Base-by-base conservation (phyloP, 2,888 invertebrate species). In the Allacma fusca region DNA sequence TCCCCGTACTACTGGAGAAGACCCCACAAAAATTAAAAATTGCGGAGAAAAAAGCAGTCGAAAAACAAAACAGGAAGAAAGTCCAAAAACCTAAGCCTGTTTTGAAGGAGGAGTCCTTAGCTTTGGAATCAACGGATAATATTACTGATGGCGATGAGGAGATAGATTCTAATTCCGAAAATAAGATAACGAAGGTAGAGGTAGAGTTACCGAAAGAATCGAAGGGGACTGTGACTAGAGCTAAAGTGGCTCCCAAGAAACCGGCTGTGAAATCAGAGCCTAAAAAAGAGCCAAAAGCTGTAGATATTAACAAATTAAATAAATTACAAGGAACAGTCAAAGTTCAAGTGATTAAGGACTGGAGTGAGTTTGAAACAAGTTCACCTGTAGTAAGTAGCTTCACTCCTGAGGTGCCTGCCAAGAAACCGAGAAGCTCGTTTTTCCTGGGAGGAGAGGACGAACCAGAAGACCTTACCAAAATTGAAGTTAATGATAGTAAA, bases 381-480 rank as follows among this genome's bases (percentile, higher is more conserved):
- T 29, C 26, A 62, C 13, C 40, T 9, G 28, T 9, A 26, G 29
- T 21, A 2, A 29, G 29, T 16, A 40, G 40, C 1, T 67, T 21
- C 0, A 40, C 24, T 0, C 34, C 43, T 24, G 62, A 68, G 16
- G 19, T 43, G 28, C 57, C 44, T 4, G 59, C 74, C 34, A 80
- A 78, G 50, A 75, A 72, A 62, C 82, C 80, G 0, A 81, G 79
- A 77, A 84, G 84, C 78, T 78, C 79, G 7, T 84, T 84, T 65
- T 84, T 84, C 64, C 78, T 84, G 68, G 84, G 84, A n/a, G 83
- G 84, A 23, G 81, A 77, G 21, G 81, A 82, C 57, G 79, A 78
- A 67, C 68, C 40, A 5, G 40, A 40, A 40, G 40, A 13, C 13
- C 40, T 9, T 40, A 9, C 40, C 13, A 13, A 40, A 9, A 5